Evolutionary conservation across 2,113 vertebrate species (phyloP).

Genomic region (Colius striatus): DNA sequence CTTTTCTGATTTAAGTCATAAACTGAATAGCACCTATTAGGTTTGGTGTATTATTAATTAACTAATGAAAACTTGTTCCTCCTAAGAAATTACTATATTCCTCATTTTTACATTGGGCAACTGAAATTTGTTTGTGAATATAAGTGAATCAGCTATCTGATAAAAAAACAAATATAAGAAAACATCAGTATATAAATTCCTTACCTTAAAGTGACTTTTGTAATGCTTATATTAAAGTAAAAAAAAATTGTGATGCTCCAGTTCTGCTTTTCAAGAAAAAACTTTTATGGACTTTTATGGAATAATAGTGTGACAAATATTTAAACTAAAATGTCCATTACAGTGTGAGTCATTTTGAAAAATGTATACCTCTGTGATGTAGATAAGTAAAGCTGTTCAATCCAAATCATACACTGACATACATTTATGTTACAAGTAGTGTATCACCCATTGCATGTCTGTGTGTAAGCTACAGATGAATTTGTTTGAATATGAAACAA

Average conservation of each 20-base stretch:
- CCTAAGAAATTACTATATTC: not conserved
- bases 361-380: not conserved
- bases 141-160: not conserved
- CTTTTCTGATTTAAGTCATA: not conserved
- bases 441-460: not conserved
- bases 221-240: not conserved
- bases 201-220: not conserved
- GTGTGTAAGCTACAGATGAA: not conserved
- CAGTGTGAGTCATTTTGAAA: not conserved
- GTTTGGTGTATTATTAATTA: not conserved
- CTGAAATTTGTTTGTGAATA: not conserved
- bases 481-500: not conserved
- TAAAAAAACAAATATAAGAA: not conserved
- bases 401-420: not conserved
- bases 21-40: rapidly evolving
- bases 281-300: not conserved
- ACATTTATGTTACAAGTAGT: not conserved
- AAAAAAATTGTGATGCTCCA: not conserved
- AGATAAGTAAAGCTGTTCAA: not conserved
- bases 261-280: not conserved
- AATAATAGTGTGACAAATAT: not conserved
- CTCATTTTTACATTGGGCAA: not conserved
- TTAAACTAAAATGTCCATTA: not conserved
- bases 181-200: not conserved
- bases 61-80: not conserved